Conservation (phyloP, 1,140 invertebrate genomes). For the Euwallacea similis region DNA sequence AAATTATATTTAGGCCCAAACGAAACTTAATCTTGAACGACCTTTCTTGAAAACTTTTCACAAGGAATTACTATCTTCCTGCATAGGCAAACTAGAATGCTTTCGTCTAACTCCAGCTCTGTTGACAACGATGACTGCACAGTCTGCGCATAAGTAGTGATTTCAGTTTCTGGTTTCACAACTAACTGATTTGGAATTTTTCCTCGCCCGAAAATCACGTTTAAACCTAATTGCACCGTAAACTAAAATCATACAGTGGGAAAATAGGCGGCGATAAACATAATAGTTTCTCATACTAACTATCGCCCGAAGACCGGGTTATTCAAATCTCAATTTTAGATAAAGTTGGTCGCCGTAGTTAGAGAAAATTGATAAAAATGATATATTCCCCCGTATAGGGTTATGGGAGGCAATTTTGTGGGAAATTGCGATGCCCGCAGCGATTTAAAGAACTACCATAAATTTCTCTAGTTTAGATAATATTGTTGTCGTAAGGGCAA, state of each 20-base stretch:
- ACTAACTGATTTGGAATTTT: too few relatives aligned
- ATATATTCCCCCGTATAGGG: slow-evolving; percentile 27
- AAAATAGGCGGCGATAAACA: slow-evolving; percentile 3
- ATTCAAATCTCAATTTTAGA: slow-evolving; percentile 31
- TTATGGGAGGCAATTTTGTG: slow-evolving; percentile 17
- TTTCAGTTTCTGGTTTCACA: too few relatives aligned
- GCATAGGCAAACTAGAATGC: too few relatives aligned
- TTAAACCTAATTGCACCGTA: not conserved
- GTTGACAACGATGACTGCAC: too few relatives aligned
- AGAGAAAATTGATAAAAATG: slow-evolving; percentile 36
- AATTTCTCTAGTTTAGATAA: slow-evolving; percentile 29
- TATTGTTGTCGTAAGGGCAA: slow-evolving; percentile 8
- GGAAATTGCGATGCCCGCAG: slow-evolving; percentile 21
- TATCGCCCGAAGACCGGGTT: slow-evolving; percentile 9
- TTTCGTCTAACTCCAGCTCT: too few relatives aligned
- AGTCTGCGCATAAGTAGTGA: too few relatives aligned
- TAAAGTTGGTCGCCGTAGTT: slow-evolving; percentile 21
- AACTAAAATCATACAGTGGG: slow-evolving; percentile 2
- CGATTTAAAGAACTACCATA: slow-evolving; percentile 33
- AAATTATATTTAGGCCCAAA: too few relatives aligned
- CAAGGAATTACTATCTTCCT: too few relatives aligned
- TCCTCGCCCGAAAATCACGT: too few relatives aligned
- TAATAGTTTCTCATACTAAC: slow-evolving; percentile 21
- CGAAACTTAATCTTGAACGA: too few relatives aligned
- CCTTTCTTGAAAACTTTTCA: too few relatives aligned